Percentiles rank a stretch among this genome's conserved stretches.
These are phyloP conservation scores for Trachops cirrhosus DNA, from an alignment of 2,797 vertebrate species.

Conservation along the genomic window DNA sequence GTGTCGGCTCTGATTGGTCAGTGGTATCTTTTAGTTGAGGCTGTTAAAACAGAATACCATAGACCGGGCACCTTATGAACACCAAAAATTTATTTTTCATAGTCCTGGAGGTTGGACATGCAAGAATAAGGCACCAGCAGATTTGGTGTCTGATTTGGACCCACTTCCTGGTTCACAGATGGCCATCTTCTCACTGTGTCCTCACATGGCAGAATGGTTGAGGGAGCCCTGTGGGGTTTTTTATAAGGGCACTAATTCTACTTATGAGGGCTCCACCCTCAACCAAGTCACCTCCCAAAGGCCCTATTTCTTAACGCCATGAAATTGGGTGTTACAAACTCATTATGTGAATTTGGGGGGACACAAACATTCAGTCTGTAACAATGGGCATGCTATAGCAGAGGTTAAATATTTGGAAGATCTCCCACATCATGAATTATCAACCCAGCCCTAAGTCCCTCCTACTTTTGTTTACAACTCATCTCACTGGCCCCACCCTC, in stretches of 20 bases:
- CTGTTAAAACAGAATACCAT: not conserved
- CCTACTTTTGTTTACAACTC: not conserved
- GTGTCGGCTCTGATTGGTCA: not conserved
- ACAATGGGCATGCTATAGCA: not conserved
- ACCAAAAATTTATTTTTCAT: not conserved
- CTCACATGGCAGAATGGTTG: not conserved
- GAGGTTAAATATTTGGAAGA: not conserved
- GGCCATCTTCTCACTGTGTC: not conserved
- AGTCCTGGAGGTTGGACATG: not conserved
- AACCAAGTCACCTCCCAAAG: not conserved
- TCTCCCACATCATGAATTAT: not conserved
- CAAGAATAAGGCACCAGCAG: not conserved
- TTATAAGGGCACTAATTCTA: not conserved
- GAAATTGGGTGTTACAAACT: not conserved
- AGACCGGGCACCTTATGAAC: not conserved
- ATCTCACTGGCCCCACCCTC: not conserved
- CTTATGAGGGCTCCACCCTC: not conserved
- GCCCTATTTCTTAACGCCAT: not conserved
- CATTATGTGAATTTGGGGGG: not conserved
- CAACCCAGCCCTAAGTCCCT: not conserved
- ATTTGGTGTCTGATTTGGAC: not conserved
- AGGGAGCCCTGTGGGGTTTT: not conserved
- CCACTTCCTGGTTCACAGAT: not conserved
- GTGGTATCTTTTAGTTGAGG: not conserved
- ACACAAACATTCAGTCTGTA: not conserved